phyloP scores from a whole-genome alignment of 2,113 vertebrate species.

The Malurus elegans region DNA sequence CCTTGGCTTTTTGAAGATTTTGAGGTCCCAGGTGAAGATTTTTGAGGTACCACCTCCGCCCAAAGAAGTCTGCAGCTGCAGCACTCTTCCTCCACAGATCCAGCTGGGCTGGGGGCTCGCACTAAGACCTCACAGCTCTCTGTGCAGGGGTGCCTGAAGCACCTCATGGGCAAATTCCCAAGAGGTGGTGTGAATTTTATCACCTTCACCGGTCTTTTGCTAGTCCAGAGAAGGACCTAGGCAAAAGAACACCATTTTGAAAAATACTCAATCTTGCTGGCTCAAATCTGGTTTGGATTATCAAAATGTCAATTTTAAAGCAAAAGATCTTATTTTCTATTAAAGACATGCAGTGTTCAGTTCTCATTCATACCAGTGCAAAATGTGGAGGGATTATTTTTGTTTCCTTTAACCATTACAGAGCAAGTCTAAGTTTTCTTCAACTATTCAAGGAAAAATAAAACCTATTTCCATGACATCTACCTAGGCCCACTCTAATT shows the following conservation, averaged over 20 bases:
- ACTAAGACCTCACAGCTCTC: not conserved
- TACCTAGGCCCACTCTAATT: not conserved
- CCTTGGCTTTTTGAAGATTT: not conserved
- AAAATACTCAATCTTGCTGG: not conserved
- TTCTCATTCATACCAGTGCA: not conserved
- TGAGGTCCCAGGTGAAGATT: not conserved
- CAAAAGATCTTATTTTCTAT: not conserved
- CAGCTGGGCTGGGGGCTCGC: not conserved
- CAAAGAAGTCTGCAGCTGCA: not conserved
- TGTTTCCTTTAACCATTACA: not conserved
- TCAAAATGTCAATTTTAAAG: not conserved
- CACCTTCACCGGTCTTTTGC: not conserved
- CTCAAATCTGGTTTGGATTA: not conserved
- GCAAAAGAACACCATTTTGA: not conserved
- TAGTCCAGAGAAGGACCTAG: not conserved
- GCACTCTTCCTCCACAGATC: rapidly evolving
- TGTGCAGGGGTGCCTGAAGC: rapidly evolving
- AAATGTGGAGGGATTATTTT: not conserved
- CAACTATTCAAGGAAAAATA: not conserved
- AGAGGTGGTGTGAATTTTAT: not conserved
- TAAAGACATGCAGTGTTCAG: not conserved
- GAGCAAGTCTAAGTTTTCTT: not conserved
- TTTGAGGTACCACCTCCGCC: not conserved
- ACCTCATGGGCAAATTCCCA: not conserved
- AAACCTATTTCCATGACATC: not conserved